Evolutionary conservation across 2,888 invertebrate species (phyloP).

Genomic region (Pegoplata infirma): DNA sequence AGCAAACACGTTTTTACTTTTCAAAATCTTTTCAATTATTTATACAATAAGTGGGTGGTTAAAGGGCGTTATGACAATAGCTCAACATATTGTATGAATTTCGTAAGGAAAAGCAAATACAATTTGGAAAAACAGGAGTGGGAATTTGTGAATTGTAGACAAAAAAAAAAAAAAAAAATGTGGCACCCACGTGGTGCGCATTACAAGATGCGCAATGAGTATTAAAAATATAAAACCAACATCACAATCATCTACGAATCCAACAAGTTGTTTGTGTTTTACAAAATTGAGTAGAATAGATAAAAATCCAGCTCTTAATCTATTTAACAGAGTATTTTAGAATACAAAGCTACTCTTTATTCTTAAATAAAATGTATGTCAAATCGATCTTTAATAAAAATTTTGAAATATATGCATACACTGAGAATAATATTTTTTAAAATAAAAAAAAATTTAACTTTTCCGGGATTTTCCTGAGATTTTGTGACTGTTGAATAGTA

Average conservation of each 20-base stretch:
- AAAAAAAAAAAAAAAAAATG: slow-evolving; percentile 3
- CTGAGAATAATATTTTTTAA: too few species aligned
- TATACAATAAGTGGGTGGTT: slow-evolving; percentile 2
- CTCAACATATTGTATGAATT: background rate
- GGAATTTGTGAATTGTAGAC: slow-evolving; percentile 14
- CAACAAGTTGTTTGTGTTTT: background rate
- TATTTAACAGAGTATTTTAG: slow-evolving; percentile 32
- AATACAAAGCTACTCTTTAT: slow-evolving; percentile 50
- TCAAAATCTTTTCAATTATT: background rate
- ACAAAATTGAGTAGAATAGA: slow-evolving; percentile 5
- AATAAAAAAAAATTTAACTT: too few species aligned
- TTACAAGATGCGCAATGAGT: slow-evolving; percentile 45
- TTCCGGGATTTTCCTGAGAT: too few species aligned
- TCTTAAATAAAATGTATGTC: slow-evolving; percentile 40
- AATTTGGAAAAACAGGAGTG: background rate
- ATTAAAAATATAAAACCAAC: background rate
- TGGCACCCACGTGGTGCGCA: slow-evolving; percentile 60
- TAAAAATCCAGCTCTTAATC: slow-evolving; percentile 42
- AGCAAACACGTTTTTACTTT: slow-evolving; percentile 48
- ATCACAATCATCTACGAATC: background rate
- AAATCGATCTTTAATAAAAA: too few species aligned
- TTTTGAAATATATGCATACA: too few species aligned
- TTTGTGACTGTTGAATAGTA: too few species aligned
- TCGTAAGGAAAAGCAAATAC: too few species aligned
- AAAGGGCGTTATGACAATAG: background rate